Conservation (phyloP, 2,113 vertebrate species). For the Lanius ludovicianus region DNA sequence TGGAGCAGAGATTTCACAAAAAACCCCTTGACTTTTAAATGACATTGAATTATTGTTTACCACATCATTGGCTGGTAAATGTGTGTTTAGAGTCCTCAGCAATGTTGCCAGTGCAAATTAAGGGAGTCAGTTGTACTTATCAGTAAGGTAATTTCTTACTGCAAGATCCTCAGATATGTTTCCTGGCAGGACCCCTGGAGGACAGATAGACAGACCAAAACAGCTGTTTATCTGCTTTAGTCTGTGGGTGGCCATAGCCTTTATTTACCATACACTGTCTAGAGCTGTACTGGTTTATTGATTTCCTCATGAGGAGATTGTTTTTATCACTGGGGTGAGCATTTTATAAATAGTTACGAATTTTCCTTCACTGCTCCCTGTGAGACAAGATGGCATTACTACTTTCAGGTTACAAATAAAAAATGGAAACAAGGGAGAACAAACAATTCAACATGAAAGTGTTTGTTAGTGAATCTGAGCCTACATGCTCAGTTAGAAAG, state of each 20-base stretch:
- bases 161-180: not conserved
- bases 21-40: not conserved
- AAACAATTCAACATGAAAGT: not conserved
- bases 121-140: not conserved
- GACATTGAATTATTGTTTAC: not conserved
- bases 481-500: not conserved
- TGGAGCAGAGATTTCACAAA: not conserved
- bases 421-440: not conserved
- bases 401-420: not conserved
- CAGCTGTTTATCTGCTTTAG: not conserved
- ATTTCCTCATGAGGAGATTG: not conserved
- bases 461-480: not conserved
- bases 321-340: not conserved
- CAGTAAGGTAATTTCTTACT: not conserved
- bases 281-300: not conserved
- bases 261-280: not conserved
- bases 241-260: not conserved
- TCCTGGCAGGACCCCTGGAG: not conserved
- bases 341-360: not conserved
- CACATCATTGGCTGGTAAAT: not conserved
- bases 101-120: not conserved
- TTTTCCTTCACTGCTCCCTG: not conserved
- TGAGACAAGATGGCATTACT: not conserved
- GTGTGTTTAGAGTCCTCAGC: not conserved
- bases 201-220: not conserved